Conservation (phyloP, 1,140 invertebrate species). For the Drosophila pallidifrons region DNA sequence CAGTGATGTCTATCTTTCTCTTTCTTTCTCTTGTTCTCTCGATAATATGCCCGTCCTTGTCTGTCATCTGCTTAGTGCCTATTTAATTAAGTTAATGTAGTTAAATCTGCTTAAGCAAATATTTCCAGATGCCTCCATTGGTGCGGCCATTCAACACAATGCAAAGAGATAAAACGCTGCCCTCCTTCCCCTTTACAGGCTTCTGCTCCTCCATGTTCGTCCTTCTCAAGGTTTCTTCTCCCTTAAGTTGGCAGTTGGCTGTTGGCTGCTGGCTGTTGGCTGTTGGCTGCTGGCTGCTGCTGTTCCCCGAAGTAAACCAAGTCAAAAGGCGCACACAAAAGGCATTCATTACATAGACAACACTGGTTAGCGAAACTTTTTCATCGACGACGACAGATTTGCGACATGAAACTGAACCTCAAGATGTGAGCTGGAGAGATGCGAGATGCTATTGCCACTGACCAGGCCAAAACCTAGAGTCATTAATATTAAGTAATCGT, state of each 20-base stretch:
- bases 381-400: constrained; percentile 78
- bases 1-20: background rate
- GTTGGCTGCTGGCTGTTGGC: background rate
- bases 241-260: background rate
- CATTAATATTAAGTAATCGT: constrained; percentile 84
- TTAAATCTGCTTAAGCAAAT: constrained; percentile 84
- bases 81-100: constrained; percentile 84
- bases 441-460: constrained; percentile 4
- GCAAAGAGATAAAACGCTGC: constrained; percentile 62
- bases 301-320: constrained; percentile 40
- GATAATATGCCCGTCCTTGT: constrained; percentile 1
- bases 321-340: constrained; percentile 65
- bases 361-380: constrained; percentile 65
- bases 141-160: constrained; percentile 66
- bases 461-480: constrained; percentile 49
- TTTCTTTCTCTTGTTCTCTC: background rate
- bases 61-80: constrained; percentile 72
- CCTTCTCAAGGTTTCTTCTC: constrained; percentile 1
- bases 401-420: constrained; percentile 66
- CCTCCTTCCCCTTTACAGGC: background rate
- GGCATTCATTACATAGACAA: constrained; percentile 77
- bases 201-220: background rate
- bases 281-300: background rate
- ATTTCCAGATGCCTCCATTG: constrained; percentile 57
- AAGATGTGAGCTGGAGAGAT: constrained; percentile 3